Base-by-base conservation (phyloP, 2,888 invertebrate species). In the Venusia cambrica region DNA sequence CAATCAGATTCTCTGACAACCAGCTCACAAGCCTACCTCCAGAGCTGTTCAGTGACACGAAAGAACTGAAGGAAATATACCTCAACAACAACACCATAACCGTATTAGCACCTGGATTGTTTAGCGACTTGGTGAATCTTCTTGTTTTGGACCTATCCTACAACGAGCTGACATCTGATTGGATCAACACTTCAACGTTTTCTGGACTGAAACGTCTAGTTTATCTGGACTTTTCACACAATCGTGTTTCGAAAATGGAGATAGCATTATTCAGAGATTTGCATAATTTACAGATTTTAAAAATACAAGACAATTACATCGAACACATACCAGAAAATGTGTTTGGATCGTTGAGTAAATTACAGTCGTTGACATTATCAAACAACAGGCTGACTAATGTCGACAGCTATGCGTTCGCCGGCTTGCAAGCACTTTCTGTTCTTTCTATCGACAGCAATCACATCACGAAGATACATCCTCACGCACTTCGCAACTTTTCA, bases 101-200 rank as follows among this genome's bases (percentile, higher is more conserved):
- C 56, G 94, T 94, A 6, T 77, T 95, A 15, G 94, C 94, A 25
- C 94, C 94, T 4, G 94, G 94, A 10, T 80, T 95, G 38, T 94
- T 96, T 64, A 90, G 91, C 59, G 93, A 93, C 57, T 80, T 95
- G 34, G 89, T 91, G 31, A 93, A 94, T 73, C 87, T 96, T 28
- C 77, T 94, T 28, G 92, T 94, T 42, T 79, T 95, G 42, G 94
- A 95, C 75, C 77, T 95, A 56, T 93, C 94, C 12, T 90, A 91
- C 53, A 95, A 95, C 69, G 93, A 94, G 73, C 80, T 96, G 42
- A 93, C 93, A 2, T 91, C 93, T 25, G 94, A 94, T 64, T 94
- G 94, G 94, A 92, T 94, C 44, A 94, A 93, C 66, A 90, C 94
- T 9, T 93, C 92, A 1, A 94, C 94, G 5, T 95, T 95, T 71